These are phyloP conservation scores for Cantharis rustica DNA, from an alignment of 2,888 invertebrate genomes.

Conservation along the genomic window DNA sequence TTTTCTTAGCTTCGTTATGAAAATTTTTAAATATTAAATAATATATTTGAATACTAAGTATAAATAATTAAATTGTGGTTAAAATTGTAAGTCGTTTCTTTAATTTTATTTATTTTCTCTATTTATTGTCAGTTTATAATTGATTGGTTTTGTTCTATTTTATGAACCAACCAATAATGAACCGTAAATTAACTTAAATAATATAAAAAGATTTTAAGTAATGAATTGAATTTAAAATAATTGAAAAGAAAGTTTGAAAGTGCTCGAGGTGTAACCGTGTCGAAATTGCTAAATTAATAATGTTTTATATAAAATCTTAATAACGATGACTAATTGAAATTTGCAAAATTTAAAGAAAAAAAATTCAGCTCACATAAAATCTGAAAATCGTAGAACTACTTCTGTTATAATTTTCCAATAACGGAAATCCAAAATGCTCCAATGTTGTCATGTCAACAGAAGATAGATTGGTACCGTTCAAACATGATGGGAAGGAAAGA, in stretches of 20 bases:
- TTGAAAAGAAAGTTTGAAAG: not conserved
- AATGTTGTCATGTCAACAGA: slow-evolving; percentile 24
- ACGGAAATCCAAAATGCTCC: slow-evolving; percentile 19
- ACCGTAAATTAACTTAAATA: not conserved
- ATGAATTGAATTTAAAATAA: not conserved
- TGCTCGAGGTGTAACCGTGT: not conserved
- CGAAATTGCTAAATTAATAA: not conserved
- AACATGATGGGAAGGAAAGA: slow-evolving; percentile 24
- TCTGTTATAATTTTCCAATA: slow-evolving; percentile 2
- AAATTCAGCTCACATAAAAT: not conserved
- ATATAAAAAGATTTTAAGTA: not conserved
- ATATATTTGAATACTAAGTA: too few species aligned
- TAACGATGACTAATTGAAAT: not conserved
- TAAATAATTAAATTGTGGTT: too few species aligned
- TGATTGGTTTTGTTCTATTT: not conserved
- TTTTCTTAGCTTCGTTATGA: not conserved
- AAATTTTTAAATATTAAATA: not conserved
- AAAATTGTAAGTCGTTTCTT: not conserved
- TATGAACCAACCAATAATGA: not conserved
- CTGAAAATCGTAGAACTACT: not conserved
- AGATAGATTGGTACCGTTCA: slow-evolving; percentile 30
- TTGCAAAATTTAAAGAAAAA: not conserved
- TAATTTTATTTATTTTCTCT: not conserved
- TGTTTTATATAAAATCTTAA: not conserved
- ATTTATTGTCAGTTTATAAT: not conserved